These are phyloP conservation scores for Anoura caudifer DNA, from an alignment of 2,113 vertebrate genomes.

Conservation along the genomic window DNA sequence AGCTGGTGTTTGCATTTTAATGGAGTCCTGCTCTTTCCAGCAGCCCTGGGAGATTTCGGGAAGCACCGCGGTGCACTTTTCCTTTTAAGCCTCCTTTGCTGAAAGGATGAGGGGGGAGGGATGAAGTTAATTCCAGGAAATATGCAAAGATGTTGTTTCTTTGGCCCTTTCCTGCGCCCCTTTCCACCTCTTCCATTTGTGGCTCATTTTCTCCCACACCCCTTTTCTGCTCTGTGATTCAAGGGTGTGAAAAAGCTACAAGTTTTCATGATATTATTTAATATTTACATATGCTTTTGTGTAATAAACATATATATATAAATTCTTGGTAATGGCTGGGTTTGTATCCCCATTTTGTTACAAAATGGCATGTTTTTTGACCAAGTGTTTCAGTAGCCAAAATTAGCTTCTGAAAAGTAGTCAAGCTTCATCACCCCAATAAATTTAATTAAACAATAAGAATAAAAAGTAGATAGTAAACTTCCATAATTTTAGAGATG, in stretches of 20 bases:
- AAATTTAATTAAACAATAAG: background rate
- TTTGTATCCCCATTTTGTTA: background rate
- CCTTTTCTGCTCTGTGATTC: background rate
- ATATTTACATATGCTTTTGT: background rate
- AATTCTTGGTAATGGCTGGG: background rate
- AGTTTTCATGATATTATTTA: background rate
- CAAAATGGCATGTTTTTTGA: background rate
- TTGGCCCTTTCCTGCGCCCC: background rate
- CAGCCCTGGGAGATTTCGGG: background rate
- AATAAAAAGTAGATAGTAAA: background rate
- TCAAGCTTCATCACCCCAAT: background rate
- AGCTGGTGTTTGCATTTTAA: conserved; percentile 47
- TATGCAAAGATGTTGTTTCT: background rate
- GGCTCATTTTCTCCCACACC: too few relatives aligned
- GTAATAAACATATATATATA: background rate
- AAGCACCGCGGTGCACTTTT: background rate
- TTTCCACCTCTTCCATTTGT: background rate
- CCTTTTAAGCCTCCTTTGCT: background rate
- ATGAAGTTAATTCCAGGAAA: background rate
- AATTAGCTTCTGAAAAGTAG: background rate
- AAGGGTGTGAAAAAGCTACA: background rate
- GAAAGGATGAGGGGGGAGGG: background rate
- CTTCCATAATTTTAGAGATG: background rate
- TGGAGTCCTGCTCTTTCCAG: background rate
- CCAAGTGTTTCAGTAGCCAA: background rate